phyloP scores from a whole-genome alignment of 1,140 invertebrate genomes.

The Pseudomyrmex cubaensis region DNA sequence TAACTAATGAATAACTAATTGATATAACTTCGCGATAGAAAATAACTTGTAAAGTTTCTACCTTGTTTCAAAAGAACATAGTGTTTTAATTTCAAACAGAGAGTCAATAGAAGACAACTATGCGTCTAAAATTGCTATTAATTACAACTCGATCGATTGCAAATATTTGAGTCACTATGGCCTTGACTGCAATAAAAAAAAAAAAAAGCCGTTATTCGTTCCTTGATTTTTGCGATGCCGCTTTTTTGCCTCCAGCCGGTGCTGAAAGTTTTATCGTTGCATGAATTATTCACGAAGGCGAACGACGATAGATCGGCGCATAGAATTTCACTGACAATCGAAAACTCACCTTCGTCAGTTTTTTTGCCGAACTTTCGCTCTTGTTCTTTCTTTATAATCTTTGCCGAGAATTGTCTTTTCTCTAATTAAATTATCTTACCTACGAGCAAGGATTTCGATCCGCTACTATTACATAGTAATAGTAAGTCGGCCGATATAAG shows the following conservation, averaged over 20 bases:
- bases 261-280: conserved; percentile 56
- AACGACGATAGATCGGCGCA: conserved; percentile 43
- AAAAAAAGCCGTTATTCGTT: conserved; percentile 34
- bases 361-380: not conserved
- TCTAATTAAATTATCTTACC: no score
- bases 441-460: no score
- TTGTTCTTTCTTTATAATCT: no score
- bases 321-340: conserved; percentile 29
- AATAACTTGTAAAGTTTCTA: not conserved
- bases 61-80: no score
- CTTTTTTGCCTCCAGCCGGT: conserved; percentile 1
- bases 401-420: no score
- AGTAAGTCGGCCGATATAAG: no score
- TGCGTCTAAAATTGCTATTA: conserved; percentile 13
- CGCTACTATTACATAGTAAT: no score
- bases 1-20: not conserved
- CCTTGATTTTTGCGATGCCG: not conserved
- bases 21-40: not conserved
- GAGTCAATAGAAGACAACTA: not conserved
- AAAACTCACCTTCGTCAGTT: conserved; percentile 5
- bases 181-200: conserved; percentile 4
- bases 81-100: not conserved
- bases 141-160: not conserved
- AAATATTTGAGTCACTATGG: not conserved
- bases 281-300: conserved; percentile 57